Base-by-base conservation (phyloP, 2,113 vertebrate species). In the Rattus rattus region DNA sequence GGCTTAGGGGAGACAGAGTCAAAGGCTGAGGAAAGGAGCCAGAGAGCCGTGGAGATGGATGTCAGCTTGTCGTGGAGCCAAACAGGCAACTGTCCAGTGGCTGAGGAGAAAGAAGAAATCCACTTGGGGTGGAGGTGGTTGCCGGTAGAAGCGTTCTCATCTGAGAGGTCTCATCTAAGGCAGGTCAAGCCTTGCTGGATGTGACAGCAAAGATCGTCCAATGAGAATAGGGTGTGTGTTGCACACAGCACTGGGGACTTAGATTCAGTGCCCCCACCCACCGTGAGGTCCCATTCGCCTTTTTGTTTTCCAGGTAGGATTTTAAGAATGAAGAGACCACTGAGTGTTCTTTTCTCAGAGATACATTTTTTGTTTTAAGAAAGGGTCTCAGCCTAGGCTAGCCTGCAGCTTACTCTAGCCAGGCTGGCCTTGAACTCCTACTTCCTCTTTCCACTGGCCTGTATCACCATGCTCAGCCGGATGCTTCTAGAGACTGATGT, bases 401-500 rank as follows among this genome's bases (percentile, higher is more conserved):
- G 5, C 54, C 17, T 36, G 16, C 30, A 80, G 33, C 79, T 59
- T 59, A 17, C 77, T 5, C 1, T 80, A 54, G 77, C 16, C 33
- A 39, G 54, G 9, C 80, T 39, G 22, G 22, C 14, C 20, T 84
- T 84, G 56, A 63, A 84, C 59, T 63, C 56, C 81, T 84, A 0
- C 24, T 63, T 43, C n/a, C 22, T 61, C n/a, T 28, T 83, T 10
- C 54, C 80, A 59, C 33, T 22, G 77, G 9, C 24, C 12, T 39
- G 54, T 36, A n/a, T 70, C 33, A 16, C 33, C 54, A 36, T n/a
- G 54, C 52, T 17, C 22, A 94, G 39, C 39, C 72, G 36, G 24
- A 47, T 94, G 49, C 39, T 77, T 88, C 72, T 91, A 91, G 63
- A 83, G 90, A 72, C 22, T 63, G 77, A 85, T 93, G 77, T 86